Conservation (phyloP, 2,888 invertebrate genomes). For the Ctenicera cuprea region DNA sequence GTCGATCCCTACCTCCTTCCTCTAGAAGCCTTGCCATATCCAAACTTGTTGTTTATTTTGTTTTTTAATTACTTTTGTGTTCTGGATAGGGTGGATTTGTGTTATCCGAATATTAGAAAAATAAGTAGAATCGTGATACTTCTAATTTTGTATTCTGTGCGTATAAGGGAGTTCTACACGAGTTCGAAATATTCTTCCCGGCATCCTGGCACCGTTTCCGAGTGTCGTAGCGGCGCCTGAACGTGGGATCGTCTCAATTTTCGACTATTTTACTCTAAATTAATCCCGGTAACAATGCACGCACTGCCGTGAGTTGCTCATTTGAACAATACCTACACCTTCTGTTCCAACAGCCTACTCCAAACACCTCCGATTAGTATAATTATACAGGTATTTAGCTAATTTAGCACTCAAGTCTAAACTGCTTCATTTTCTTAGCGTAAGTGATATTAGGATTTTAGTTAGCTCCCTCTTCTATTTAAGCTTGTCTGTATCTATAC, state of each 20-base stretch:
- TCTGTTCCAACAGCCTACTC: constrained; percentile 27
- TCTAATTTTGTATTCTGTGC: constrained; percentile 32
- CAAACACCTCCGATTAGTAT: constrained; percentile 33
- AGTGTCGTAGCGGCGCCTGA: constrained; percentile 35
- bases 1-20: background rate
- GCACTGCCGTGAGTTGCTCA: constrained; percentile 30
- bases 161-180: constrained; percentile 27
- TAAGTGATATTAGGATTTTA: constrained; percentile 29
- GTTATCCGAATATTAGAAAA: constrained; percentile 1
- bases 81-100: background rate
- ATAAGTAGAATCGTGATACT: constrained; percentile 25
- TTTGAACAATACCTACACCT: constrained; percentile 27
- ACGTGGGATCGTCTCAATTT: constrained; percentile 34
- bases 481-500: constrained; percentile 9
- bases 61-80: background rate
- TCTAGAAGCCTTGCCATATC: too few species aligned
- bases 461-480: constrained; percentile 15
- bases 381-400: constrained; percentile 32
- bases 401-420: constrained; percentile 33
- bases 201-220: constrained; percentile 32
- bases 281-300: constrained; percentile 29
- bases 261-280: constrained; percentile 34
- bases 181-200: constrained; percentile 27
- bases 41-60: too few species aligned
- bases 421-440: constrained; percentile 29